Evolutionary conservation across 2,888 invertebrate genomes (phyloP).

Genomic region (Cantharis flavilabris): DNA sequence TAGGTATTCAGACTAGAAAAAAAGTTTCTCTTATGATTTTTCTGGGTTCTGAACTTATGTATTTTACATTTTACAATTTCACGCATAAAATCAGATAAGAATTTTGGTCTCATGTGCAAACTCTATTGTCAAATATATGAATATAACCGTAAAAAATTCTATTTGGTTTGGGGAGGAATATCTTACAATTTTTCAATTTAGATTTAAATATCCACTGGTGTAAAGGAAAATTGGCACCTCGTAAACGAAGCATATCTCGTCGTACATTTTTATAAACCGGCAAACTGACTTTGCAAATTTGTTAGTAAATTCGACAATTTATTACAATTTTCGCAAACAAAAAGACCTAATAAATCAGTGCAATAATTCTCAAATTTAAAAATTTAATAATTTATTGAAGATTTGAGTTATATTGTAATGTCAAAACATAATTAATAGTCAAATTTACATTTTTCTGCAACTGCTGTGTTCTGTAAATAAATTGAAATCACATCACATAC

Average conservation of each 20-base stretch:
- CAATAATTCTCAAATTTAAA: neutral
- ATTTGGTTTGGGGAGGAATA: neutral
- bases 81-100: neutral
- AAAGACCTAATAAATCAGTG: neutral
- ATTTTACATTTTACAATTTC: neutral
- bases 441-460: neutral
- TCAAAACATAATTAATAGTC: neutral
- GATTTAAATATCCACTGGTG: neutral
- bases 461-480: neutral
- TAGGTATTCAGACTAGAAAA: neutral
- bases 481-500: neutral
- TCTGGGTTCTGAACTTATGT: neutral
- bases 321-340: neutral
- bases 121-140: neutral
- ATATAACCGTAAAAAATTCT: neutral
- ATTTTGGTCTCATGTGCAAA: neutral
- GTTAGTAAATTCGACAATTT: neutral
- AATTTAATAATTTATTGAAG: neutral
- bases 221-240: neutral
- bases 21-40: neutral
- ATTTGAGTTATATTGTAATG: neutral
- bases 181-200: neutral
- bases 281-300: neutral
- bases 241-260: neutral
- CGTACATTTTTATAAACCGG: neutral